Percentiles rank a stretch among this genome's conserved stretches.
Conservation (phyloP, 2,113 vertebrate genomes). For the Zosterops lateralis region DNA sequence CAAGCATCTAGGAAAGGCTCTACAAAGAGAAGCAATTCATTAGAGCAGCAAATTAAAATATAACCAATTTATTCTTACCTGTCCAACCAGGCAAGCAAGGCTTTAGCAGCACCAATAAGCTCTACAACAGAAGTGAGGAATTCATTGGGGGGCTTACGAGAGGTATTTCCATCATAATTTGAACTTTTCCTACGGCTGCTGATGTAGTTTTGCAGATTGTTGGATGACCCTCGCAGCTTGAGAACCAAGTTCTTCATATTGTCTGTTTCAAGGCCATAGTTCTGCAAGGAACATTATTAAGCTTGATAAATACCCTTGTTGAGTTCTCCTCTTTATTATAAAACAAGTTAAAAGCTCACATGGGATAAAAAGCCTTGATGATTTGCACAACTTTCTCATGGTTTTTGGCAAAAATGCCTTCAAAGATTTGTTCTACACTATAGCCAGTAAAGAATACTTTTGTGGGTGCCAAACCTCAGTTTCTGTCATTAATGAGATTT, state of each 20-base stretch:
- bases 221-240: slow-evolving; percentile 86
- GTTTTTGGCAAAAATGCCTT: not conserved
- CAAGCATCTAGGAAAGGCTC: not conserved
- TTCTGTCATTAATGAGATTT: not conserved
- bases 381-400: not conserved
- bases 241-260: slow-evolving; percentile 92
- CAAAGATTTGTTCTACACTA: not conserved
- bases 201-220: slow-evolving; percentile 88
- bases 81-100: slow-evolving; percentile 92
- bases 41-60: not conserved
- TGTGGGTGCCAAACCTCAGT: not conserved
- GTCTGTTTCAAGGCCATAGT: slow-evolving; percentile 95
- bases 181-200: slow-evolving; percentile 83
- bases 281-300: slow-evolving; percentile 73
- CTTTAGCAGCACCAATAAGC: slow-evolving; percentile 93
- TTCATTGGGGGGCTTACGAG: slow-evolving; percentile 90
- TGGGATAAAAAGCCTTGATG: not conserved
- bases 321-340: not conserved
- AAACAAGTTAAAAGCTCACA: not conserved
- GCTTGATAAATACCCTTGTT: not conserved
- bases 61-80: slow-evolving; percentile 73
- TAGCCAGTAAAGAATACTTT: not conserved
- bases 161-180: slow-evolving; percentile 80
- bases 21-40: not conserved
- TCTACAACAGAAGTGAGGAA: slow-evolving; percentile 96